A percentile compares a stretch with the other conserved stretches of the same genome.
These are phyloP conservation scores for Acronicta psi DNA, from an alignment of 2,888 invertebrate species.

Conservation along the genomic window DNA sequence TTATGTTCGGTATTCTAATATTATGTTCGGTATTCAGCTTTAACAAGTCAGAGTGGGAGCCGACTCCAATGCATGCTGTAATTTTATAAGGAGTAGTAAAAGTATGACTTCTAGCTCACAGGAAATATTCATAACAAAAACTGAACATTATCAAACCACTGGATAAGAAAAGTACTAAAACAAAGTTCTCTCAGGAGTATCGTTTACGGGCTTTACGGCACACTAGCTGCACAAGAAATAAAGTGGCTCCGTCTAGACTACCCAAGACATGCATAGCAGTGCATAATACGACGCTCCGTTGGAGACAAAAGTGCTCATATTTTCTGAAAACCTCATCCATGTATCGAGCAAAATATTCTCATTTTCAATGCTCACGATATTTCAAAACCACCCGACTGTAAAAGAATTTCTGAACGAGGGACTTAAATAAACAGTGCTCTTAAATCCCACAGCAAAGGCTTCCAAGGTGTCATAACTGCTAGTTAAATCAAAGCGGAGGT, in stretches of 20 bases:
- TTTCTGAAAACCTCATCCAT: constrained; percentile 14
- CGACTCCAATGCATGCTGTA: no score
- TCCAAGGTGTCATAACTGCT: constrained; percentile 48
- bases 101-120: neutral
- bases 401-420: constrained; percentile 33
- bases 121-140: neutral
- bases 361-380: constrained; percentile 21
- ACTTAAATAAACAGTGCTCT: constrained; percentile 48
- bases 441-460: constrained; percentile 41
- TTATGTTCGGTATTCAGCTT: no score
- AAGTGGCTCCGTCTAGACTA: constrained; percentile 14
- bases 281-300: constrained; percentile 4
- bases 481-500: constrained; percentile 54
- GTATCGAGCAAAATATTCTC: constrained; percentile 2
- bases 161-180: constrained; percentile 12
- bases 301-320: constrained; percentile 23
- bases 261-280: constrained; percentile 3
- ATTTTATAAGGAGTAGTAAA: no score
- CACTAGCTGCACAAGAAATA: neutral
- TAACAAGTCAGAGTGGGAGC: no score
- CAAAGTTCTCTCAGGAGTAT: constrained; percentile 1
- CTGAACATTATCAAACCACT: neutral
- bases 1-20: no score
- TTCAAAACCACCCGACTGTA: constrained; percentile 9
- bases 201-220: neutral